A percentile compares a stretch with the other conserved stretches of the same genome.
phyloP scores from a whole-genome alignment of 1,140 invertebrate species.

The Bombus turneri region DNA sequence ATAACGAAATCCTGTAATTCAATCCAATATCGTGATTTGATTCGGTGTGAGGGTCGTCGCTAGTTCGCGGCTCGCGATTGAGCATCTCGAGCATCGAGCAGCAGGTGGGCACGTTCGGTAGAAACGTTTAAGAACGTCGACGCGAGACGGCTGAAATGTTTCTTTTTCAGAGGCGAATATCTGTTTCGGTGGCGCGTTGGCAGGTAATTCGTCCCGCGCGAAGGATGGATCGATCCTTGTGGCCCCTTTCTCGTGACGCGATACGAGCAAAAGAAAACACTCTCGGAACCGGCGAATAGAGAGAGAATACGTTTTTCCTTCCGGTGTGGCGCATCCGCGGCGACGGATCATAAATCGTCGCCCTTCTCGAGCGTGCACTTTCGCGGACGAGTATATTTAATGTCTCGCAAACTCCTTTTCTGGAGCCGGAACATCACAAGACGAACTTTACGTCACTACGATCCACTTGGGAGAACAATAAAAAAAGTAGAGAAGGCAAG shows the following conservation, averaged over 20 bases:
- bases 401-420: slow-evolving; percentile 65
- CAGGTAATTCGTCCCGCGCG: slow-evolving; percentile 74
- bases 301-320: slow-evolving; percentile 65
- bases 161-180: slow-evolving; percentile 50
- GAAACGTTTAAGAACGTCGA: slow-evolving; percentile 31
- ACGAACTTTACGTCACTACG: slow-evolving; percentile 59
- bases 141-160: slow-evolving; percentile 9
- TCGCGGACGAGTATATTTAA: slow-evolving; percentile 69
- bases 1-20: neutral
- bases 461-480: slow-evolving; percentile 48
- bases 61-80: neutral
- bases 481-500: neutral
- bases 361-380: slow-evolving; percentile 52
- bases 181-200: slow-evolving; percentile 71
- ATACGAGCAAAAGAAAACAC: slow-evolving; percentile 58
- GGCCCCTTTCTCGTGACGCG: slow-evolving; percentile 37
- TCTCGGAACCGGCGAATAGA: slow-evolving; percentile 15
- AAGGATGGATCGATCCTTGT: slow-evolving; percentile 71
- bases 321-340: slow-evolving; percentile 48
- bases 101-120: slow-evolving; percentile 27
- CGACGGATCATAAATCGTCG: slow-evolving; percentile 78
- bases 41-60: neutral
- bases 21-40: neutral
- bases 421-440: slow-evolving; percentile 22
- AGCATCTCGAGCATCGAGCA: slow-evolving; percentile 2